Evolutionary conservation across 1,140 invertebrate species (phyloP), one percentile per base, ranked within the genome.

Genomic region (Penaeus japonicus): DNA sequence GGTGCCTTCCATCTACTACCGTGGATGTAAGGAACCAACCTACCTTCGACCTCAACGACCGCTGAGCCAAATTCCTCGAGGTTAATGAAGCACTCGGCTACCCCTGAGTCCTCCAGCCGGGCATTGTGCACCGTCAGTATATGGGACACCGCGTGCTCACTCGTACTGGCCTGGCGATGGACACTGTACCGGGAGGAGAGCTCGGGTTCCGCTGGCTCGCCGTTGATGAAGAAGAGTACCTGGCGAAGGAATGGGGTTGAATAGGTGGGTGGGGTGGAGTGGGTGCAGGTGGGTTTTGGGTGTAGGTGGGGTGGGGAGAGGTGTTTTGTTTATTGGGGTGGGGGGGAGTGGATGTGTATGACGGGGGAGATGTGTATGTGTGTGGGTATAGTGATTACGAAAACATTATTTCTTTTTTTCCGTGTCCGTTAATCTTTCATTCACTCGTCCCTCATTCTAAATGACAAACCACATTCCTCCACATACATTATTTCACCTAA

Each of bases 201-300:
- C n/a, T 35, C 22, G 10, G 70, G 20, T 17, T 87, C 47, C 24
- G 54, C 78, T 7, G 85, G 4, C 78, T 81, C 85, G 3, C 54
- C 73, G 79, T 87, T 87, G 85, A 81, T 78, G 59, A 82, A 30
- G 78, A 87, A 87, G 32, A 87, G 27, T 53, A 87, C 85, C 84
- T 85, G 84, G 17, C 32, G n/a, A 2, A 80, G 39, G 24, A 65
- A 4, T 24, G 27, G 35, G 27, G 24, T 4, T 27, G 57, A 62
- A 22, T 62, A 65, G 55, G 27, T 65, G n/a, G 39, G 47, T 53
- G 17, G 1, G 12, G 7, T 15, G 77, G 30, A 17, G 30, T 32
- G 77, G 27, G 18, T 7, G 20, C 30, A n/a, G 4, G 3, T 20
- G 18, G 65, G 65, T 18, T 15, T 70, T 22, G 12, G n/a, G 65